A percentile compares a stretch with the other conserved stretches of the same genome.
Conservation (phyloP, 2,113 vertebrate genomes). For the Elephantulus edwardii region DNA sequence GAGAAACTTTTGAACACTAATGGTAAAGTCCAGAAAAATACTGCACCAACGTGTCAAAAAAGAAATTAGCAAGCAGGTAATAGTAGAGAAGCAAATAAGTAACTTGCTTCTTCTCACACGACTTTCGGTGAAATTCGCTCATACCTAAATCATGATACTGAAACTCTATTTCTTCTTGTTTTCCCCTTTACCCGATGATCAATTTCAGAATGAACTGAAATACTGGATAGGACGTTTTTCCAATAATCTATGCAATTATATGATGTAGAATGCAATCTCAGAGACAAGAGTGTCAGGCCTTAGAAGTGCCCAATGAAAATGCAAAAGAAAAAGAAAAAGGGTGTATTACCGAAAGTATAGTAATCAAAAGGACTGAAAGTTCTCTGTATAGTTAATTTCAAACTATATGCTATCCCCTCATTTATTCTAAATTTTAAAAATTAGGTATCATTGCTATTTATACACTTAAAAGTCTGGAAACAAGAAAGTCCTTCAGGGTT, state of each 20-base stretch:
- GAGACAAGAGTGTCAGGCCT: constrained; percentile 15
- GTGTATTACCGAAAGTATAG: neutral
- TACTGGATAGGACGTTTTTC: neutral
- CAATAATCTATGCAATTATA: constrained; percentile 2
- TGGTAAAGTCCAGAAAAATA: neutral
- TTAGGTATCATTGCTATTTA: neutral
- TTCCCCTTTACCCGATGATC: neutral
- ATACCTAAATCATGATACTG: constrained; percentile 18
- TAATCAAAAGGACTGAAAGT: constrained; percentile 17
- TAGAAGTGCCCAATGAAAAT: neutral
- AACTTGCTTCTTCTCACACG: neutral
- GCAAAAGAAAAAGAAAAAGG: neutral
- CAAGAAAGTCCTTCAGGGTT: neutral
- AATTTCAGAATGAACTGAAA: constrained; percentile 59
- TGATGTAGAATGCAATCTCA: constrained; percentile 30
- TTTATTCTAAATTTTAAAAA: constrained; percentile 47
- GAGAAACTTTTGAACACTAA: neutral
- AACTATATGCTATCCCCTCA: neutral
- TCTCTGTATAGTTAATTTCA: neutral
- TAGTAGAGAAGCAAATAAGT: neutral
- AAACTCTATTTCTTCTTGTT: constrained; percentile 1
- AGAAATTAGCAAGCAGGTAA: constrained; percentile 1
- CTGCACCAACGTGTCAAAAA: neutral
- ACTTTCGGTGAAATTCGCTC: constrained; percentile 1
- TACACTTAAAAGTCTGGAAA: neutral